Evolutionary conservation across 2,797 vertebrate genomes (phyloP), one percentile per base, ranked within the genome.

Genomic region (Okamejei kenojei): DNA sequence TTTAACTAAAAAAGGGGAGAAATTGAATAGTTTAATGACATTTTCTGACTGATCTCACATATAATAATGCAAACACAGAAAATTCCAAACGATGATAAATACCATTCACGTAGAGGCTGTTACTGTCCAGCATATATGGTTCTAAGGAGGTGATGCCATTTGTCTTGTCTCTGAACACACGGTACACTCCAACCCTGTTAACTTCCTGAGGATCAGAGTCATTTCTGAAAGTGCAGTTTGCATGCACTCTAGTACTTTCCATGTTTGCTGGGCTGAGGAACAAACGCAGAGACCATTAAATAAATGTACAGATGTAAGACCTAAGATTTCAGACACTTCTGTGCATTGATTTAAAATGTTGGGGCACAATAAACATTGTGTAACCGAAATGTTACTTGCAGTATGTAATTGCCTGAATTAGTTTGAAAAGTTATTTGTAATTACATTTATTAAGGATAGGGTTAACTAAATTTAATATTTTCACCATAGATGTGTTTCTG

Each of bases 211-310:
- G 21, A 54, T 11, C 45, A 54, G 90, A 92, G 10, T 74, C 45
- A 76, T 92, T 92, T 17, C 45, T 45, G 71, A 92, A 92, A 7
- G 90, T 54, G 73, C 90, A 92, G 90, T 74, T 29, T n/a, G 90
- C 68, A 0, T 35, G 15, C 38, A 92, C 65, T 73, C 26, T 92
- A 23, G 65, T 92, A 38, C n/a, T 15, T 1, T 11, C 9, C 26
- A 8, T 0, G n/a, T 29, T 76, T 74, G 7, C 84, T 21, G 1
- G 90, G 38, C 90, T 92, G 71, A 54, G 29, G 45, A 92, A 74
- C 5, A 74, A 61, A 91, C 23, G 71, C 19, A 74, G 5, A 74
- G 23, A 74, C 21, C 23, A 21, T 26, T 21, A 74, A 74, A 7
- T 21, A 74, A 3, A 71, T 17, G 17, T 68, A 17, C 65, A 68